Conservation (phyloP, 2,797 vertebrate genomes). For the Phalanger gymnotis region DNA sequence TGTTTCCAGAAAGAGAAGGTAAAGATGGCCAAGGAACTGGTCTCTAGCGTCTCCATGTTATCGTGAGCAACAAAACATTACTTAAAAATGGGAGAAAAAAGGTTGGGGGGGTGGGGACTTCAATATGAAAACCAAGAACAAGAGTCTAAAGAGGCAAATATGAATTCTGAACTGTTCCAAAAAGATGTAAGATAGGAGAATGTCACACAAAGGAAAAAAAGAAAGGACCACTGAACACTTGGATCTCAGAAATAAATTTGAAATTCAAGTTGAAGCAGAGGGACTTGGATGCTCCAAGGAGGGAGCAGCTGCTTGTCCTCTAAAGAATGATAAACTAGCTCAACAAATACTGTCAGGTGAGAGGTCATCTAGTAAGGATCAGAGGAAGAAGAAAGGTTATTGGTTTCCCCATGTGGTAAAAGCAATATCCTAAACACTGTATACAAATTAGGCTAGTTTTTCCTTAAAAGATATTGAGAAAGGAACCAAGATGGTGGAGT, state of each 20-base stretch:
- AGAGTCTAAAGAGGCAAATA: neutral
- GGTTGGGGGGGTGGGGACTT: neutral
- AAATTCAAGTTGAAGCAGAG: neutral
- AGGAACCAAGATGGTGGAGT: neutral
- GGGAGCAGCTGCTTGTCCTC: too few species aligned
- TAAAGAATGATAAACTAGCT: neutral
- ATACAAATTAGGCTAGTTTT: neutral
- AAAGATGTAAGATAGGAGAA: too few species aligned
- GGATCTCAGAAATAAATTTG: neutral
- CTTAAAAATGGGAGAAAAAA: neutral
- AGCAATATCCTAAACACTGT: too few species aligned
- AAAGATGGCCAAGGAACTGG: neutral
- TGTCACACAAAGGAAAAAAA: too few species aligned
- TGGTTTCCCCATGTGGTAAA: neutral
- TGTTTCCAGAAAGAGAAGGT: neutral
- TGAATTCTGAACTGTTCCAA: neutral
- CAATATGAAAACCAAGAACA: neutral
- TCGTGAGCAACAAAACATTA: neutral
- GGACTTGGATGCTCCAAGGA: too few species aligned
- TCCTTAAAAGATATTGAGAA: neutral
- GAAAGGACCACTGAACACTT: neutral
- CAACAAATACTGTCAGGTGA: neutral
- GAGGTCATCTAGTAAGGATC: too few species aligned
- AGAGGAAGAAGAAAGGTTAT: neutral
- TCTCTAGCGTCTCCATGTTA: neutral